Evolutionary conservation across 2,797 vertebrate genomes (phyloP).

Genomic region (Tadarida brasiliensis): DNA sequence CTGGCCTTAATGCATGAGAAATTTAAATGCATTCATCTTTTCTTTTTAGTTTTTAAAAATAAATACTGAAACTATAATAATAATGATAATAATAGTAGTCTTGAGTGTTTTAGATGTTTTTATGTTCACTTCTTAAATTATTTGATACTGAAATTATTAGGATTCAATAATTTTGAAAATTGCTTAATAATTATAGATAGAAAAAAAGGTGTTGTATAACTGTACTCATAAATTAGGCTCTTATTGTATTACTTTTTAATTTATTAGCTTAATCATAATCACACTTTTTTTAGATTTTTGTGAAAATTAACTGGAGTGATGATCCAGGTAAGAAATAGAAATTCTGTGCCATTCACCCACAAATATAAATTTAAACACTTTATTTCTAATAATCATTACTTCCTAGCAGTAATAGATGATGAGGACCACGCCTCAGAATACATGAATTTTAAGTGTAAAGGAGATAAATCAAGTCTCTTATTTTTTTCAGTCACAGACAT

Average conservation of each 20-base stretch:
- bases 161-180: background rate
- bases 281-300: background rate
- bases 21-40: background rate
- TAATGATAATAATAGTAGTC: background rate
- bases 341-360: background rate
- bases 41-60: slow-evolving; percentile 23
- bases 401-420: background rate
- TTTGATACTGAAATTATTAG: background rate
- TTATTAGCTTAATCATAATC: slow-evolving; percentile 39
- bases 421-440: background rate
- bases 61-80: background rate
- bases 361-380: background rate
- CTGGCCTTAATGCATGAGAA: background rate
- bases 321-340: background rate
- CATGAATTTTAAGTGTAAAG: slow-evolving; percentile 39
- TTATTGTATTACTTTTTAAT: slow-evolving; percentile 29
- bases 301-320: slow-evolving; percentile 3
- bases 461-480: slow-evolving; percentile 6
- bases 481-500: background rate
- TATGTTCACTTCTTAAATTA: slow-evolving; percentile 22
- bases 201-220: background rate
- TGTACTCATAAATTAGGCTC: background rate
- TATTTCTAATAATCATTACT: background rate
- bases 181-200: background rate
- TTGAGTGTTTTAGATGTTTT: slow-evolving; percentile 32